These are phyloP conservation scores for Planococcus citri DNA, from an alignment of 1,140 invertebrate genomes.

Conservation along the genomic window DNA sequence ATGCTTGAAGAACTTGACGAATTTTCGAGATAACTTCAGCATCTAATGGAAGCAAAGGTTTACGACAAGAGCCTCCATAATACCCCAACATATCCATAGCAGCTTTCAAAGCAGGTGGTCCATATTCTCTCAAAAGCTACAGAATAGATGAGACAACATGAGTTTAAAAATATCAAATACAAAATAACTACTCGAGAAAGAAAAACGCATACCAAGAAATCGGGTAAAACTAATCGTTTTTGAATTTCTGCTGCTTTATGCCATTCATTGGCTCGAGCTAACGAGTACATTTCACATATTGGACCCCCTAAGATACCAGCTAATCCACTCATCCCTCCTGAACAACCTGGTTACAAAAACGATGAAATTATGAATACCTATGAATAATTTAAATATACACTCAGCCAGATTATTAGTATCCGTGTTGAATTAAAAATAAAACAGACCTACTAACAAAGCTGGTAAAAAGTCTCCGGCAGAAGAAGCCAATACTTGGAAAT, in stretches of 20 bases:
- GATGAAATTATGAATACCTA: too few relatives aligned
- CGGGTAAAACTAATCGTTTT: slow-evolving; percentile 36
- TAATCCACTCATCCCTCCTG: slow-evolving; percentile 34
- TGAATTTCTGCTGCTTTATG: slow-evolving; percentile 37
- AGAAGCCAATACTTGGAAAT: slow-evolving; percentile 45
- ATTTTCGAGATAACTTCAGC: not conserved
- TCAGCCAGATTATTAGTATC: too few relatives aligned
- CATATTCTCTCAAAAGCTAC: slow-evolving; percentile 38
- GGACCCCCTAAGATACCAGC: slow-evolving; percentile 38
- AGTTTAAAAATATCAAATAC: not conserved
- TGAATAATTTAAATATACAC: too few relatives aligned
- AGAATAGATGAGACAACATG: slow-evolving; percentile 21
- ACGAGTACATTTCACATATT: slow-evolving; percentile 35
- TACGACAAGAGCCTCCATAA: slow-evolving; percentile 37
- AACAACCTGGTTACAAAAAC: slow-evolving; percentile 30
- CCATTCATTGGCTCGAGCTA: slow-evolving; percentile 32
- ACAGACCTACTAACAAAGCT: slow-evolving; percentile 33
- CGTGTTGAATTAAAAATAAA: too few relatives aligned
- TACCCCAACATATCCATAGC: slow-evolving; percentile 40
- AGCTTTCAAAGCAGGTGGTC: slow-evolving; percentile 40
- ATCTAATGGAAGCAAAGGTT: slow-evolving; percentile 30
- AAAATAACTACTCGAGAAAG: too few relatives aligned
- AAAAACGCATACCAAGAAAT: slow-evolving; percentile 34
- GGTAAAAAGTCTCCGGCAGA: slow-evolving; percentile 45
- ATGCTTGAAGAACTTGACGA: not conserved